Evolutionary conservation across 2,113 vertebrate genomes (phyloP).

Genomic region (Connochaetes taurinus): DNA sequence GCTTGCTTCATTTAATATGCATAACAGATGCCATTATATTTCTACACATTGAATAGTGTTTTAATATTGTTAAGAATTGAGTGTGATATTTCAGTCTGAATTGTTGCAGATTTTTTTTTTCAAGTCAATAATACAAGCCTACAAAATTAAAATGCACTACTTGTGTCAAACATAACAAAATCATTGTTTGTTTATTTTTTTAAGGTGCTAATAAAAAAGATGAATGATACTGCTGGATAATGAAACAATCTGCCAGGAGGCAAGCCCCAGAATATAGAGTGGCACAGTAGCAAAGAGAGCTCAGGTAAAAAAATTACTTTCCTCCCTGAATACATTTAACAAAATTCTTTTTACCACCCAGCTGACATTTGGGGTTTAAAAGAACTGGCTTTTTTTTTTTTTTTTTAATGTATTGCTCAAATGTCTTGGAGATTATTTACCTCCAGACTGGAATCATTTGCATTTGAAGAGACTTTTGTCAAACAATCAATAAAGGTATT

Average conservation of each 20-base stretch:
- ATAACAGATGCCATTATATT: constrained; percentile 77
- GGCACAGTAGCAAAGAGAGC: constrained; percentile 48
- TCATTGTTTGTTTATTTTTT: constrained; percentile 86
- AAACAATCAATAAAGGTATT: constrained; percentile 70
- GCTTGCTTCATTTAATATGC: constrained; percentile 74
- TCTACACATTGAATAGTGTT: constrained; percentile 69
- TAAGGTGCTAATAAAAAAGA: constrained; percentile 86
- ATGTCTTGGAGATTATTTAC: constrained; percentile 76
- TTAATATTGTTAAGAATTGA: constrained; percentile 67
- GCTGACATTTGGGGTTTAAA: constrained; percentile 72
- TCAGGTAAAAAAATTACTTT: constrained; percentile 51
- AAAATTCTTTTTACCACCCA: constrained; percentile 65
- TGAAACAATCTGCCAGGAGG: constrained; percentile 82
- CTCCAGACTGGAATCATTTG: constrained; percentile 47
- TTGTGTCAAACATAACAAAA: constrained; percentile 83
- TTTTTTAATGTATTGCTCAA: constrained; percentile 68
- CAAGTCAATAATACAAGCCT: constrained; percentile 74
- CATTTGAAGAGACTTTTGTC: constrained; percentile 72
- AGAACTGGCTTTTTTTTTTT: constrained; percentile 72
- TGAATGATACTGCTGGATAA: constrained; percentile 81
- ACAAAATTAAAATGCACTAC: constrained; percentile 83
- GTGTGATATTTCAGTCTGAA: constrained; percentile 74
- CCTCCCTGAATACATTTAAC: constrained; percentile 59
- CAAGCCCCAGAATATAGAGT: constrained; percentile 77
- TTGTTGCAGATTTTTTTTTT: constrained; percentile 63